These are phyloP conservation scores for Darevskia mixta DNA, from an alignment of 2,797 vertebrate species.

Conservation along the genomic window DNA sequence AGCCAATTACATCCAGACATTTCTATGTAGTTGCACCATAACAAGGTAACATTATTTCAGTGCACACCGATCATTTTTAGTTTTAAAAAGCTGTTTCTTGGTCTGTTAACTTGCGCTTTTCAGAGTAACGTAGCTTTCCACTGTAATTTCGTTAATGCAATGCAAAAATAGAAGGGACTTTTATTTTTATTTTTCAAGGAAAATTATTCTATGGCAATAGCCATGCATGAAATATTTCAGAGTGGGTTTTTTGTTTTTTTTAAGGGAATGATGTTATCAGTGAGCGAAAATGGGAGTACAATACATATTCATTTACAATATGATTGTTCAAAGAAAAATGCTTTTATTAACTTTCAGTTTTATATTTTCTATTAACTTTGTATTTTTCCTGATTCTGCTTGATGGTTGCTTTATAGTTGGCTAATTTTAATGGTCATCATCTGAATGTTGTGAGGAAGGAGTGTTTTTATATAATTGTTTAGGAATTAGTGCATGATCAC, in stretches of 20 bases:
- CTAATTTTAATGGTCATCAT: too few relatives aligned
- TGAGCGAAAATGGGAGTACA: slow-evolving; percentile 2
- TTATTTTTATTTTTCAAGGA: slow-evolving; percentile 47
- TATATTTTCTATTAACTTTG: slow-evolving; percentile 11
- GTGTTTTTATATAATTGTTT: too few relatives aligned
- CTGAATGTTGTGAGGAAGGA: too few relatives aligned
- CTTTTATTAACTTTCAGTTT: slow-evolving; percentile 39
- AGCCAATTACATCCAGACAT: slow-evolving; percentile 22
- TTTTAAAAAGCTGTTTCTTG: slow-evolving; percentile 50
- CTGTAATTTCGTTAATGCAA: slow-evolving; percentile 39
- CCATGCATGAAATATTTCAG: slow-evolving; percentile 3
- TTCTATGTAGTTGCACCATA: slow-evolving; percentile 30
- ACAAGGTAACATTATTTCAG: slow-evolving; percentile 41
- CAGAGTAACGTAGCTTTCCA: slow-evolving; percentile 19
- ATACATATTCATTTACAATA: slow-evolving; percentile 58
- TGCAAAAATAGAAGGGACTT: slow-evolving; percentile 49
- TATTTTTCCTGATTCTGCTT: neutral
- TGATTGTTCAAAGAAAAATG: slow-evolving; percentile 25
- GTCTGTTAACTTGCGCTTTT: slow-evolving; percentile 39
- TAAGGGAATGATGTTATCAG: neutral
- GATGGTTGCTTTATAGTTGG: too few relatives aligned
- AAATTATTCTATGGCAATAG: slow-evolving; percentile 27
- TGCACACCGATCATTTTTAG: slow-evolving; percentile 33
- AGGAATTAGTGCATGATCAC: too few relatives aligned
- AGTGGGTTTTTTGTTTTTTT: neutral